Conservation (phyloP, 2,888 invertebrate genomes). For the Eupithecia subumbrata region DNA sequence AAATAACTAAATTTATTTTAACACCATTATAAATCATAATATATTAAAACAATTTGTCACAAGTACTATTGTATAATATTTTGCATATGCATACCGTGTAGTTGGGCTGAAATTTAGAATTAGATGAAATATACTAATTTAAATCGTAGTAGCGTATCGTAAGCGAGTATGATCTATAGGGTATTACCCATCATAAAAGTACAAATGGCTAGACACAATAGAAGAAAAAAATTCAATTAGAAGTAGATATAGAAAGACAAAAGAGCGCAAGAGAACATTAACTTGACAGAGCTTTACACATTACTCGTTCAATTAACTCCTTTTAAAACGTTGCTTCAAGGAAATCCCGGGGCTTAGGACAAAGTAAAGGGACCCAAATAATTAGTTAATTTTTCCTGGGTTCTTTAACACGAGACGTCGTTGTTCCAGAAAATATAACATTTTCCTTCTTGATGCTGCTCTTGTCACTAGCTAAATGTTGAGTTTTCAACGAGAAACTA, state of each 20-base stretch:
- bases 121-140: too few relatives aligned
- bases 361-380: conserved; percentile 46
- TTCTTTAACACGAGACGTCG: conserved; percentile 12
- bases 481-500: background rate
- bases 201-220: background rate
- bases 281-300: conserved; percentile 43
- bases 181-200: too few relatives aligned
- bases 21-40: too few relatives aligned
- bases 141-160: too few relatives aligned
- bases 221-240: background rate
- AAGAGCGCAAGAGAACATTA: conserved; percentile 27
- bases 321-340: conserved; percentile 44
- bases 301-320: conserved; percentile 52
- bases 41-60: too few relatives aligned
- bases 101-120: too few relatives aligned
- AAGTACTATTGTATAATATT: too few relatives aligned
- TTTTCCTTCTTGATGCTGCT: background rate
- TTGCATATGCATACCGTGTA: too few relatives aligned
- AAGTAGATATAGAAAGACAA: conserved; percentile 20
- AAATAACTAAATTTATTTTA: too few relatives aligned
- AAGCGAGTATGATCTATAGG: too few relatives aligned
- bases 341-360: conserved; percentile 36
- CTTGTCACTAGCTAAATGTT: background rate
- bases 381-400: conserved; percentile 43
- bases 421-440: conserved; percentile 11